A percentile compares a stretch with the other conserved stretches of the same genome.
phyloP scores from a whole-genome alignment of 2,797 vertebrate genomes.

The Notamacropus eugenii region DNA sequence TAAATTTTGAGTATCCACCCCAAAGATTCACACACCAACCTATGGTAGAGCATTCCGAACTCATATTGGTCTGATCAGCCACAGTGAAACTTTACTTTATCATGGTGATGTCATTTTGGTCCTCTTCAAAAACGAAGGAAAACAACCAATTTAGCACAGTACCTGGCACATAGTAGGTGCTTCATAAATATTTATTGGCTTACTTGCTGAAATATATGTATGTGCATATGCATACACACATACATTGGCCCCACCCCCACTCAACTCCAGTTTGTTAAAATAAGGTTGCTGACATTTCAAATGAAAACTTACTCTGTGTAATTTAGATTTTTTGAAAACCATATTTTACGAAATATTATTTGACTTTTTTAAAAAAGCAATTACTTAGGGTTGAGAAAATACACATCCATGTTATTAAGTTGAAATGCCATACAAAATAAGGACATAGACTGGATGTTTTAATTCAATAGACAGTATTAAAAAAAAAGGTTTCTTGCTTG shows the following conservation, averaged over 20 bases:
- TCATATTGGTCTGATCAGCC: too few relatives aligned
- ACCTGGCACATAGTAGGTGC: not conserved
- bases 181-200: not conserved
- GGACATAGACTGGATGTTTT: slow-evolving; percentile 51
- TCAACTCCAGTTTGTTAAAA: slow-evolving; percentile 18
- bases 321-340: not conserved
- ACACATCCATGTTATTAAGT: slow-evolving; percentile 36
- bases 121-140: too few relatives aligned
- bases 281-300: slow-evolving; percentile 18
- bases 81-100: too few relatives aligned
- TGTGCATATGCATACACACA: not conserved
- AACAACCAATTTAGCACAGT: not conserved
- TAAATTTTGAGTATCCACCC: too few relatives aligned
- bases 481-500: slow-evolving; percentile 38
- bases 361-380: slow-evolving; percentile 6
- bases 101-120: too few relatives aligned
- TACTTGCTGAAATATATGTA: not conserved
- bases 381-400: slow-evolving; percentile 65
- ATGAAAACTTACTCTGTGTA: not conserved
- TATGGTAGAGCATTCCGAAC: too few relatives aligned
- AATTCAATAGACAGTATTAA: slow-evolving; percentile 51
- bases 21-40: too few relatives aligned
- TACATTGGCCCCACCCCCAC: not conserved
- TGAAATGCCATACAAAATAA: slow-evolving; percentile 65
- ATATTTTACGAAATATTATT: not conserved